Evolutionary conservation across 2,888 invertebrate genomes (phyloP), one percentile per base, ranked within the genome.

Genomic region (Rapana venosa): DNA sequence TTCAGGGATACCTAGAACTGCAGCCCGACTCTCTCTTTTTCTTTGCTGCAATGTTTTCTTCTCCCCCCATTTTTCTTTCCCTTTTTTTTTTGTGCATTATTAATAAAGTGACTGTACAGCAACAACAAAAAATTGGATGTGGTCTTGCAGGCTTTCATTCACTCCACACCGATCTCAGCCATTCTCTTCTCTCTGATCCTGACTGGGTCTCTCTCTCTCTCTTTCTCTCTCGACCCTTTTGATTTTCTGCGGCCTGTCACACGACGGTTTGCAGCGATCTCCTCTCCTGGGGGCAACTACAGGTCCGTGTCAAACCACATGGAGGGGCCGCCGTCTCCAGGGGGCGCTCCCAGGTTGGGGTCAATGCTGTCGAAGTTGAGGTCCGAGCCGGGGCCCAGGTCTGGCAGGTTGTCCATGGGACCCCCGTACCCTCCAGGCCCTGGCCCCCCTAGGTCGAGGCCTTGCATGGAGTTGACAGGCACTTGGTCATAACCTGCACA

Each of bases 241-340:
- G 47, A 83, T 83, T 83, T 22, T 47, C 47, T 47, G 36, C 22
- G 36, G 36, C 81, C 36, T 83, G 81, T 83, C 81, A 47, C 26
- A 22, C 47, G 47, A 47, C 47, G 47, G 47, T 47, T 47, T 47
- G 47, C 47, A 47, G 47, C 8, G 47, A 47, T 47, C 47, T 47
- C 47, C 47, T 47, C 47, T 47, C 47, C 47, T 47, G 17, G 66
- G 13, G 26, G 2, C n/a, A 56, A 13, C 61, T 93, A 99, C 96
- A 99, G 97, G 97, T 99, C 99, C 93, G 99, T 99, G 97, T 99
- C 99, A 97, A 99, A 99, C 99, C 99, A 99, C 94, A 98, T 98
- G 96, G 98, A 98, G 96, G 98, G 98, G 56, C 93, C 94, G 77
- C 93, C 93, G n/a, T 93, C 94, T 77, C 92, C 92, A 4, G 92